Evolutionary conservation across 2,888 invertebrate genomes (phyloP).

Genomic region (Rosalia funebris): DNA sequence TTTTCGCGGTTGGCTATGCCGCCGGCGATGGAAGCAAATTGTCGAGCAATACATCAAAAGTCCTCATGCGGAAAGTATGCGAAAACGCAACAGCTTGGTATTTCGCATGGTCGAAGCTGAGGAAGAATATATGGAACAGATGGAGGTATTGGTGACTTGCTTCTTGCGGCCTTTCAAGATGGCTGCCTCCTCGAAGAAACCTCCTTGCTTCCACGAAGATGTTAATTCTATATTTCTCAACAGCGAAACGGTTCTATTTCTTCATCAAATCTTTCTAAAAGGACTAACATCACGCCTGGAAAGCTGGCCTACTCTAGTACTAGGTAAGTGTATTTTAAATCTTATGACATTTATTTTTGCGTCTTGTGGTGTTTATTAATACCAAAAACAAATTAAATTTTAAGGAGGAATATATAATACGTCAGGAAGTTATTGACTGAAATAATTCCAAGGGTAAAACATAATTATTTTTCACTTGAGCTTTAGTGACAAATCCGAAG

Average conservation of each 20-base stretch:
- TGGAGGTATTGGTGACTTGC: slow-evolving; percentile 86
- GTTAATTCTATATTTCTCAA: slow-evolving; percentile 94
- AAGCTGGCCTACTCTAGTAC: slow-evolving; percentile 91
- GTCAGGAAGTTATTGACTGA: too few species aligned
- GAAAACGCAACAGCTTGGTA: slow-evolving; percentile 88
- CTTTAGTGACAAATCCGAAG: too few species aligned
- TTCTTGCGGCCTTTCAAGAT: slow-evolving; percentile 91
- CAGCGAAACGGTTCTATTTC: slow-evolving; percentile 89
- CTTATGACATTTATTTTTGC: background rate
- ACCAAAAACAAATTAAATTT: too few species aligned
- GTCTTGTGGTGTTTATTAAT: too few species aligned
- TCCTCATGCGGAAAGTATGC: slow-evolving; percentile 93
- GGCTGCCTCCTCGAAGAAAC: slow-evolving; percentile 93
- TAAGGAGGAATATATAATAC: too few species aligned
- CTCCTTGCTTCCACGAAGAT: slow-evolving; percentile 92
- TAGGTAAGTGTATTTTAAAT: slow-evolving; percentile 71
- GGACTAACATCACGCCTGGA: slow-evolving; percentile 91
- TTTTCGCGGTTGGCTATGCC: slow-evolving; percentile 92
- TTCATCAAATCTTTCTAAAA: slow-evolving; percentile 94
- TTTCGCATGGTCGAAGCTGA: slow-evolving; percentile 94
- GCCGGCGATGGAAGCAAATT: slow-evolving; percentile 93
- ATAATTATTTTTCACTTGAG: too few species aligned
- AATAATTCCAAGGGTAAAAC: too few species aligned
- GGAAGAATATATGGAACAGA: slow-evolving; percentile 91
- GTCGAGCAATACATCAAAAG: slow-evolving; percentile 95